Evolutionary conservation across 35 echinoderm and acorn worm genomes (phyloP), one percentile per base, ranked within the genome.

Genomic region (Eucidaris tribuloides): DNA sequence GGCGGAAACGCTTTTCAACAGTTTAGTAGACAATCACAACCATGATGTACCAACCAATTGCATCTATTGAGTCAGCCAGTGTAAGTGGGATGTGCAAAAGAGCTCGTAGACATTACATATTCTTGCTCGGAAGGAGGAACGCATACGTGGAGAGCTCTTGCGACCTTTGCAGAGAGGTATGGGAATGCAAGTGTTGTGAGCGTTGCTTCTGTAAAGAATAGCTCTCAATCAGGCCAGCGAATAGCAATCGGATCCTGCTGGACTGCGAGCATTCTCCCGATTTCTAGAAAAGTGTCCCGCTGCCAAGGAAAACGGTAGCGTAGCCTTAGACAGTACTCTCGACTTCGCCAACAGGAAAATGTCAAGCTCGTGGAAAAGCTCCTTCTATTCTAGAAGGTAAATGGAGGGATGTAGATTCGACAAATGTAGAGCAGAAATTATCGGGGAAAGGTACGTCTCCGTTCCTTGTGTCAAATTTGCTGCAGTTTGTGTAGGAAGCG

Each of bases 151-250:
- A 27, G 60, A n/a, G 81, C 81, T 1, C 65, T 40, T 44, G 42
- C 20, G 15, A 42, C 42, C 2, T 29, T 84, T 6, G 45, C 34
- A 6, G 62, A 70, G 14, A 71, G 81, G 33, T 84, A 84, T 38
- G 81, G 81, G 27, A 84, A 70, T 42, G 42, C 22, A 4, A 84
- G 35, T 71, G 81, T 84, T 18, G 45, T 84, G 2, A 78, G 74
- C 29, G 14, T 2, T 40, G 74, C 74, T 5, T 78, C 45, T 42
- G 27, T 42, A 2, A 50, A 15, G 6, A 78, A 78, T n/a, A 78
- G n/a, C 38, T 78, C 33, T 11, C 18, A 40, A 31, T 36, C 28
- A 68, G 81, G 81, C 58, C 58, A 70, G 45, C 30, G 7, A 70
- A 42, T 42, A 9, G 18, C 20, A 22, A 18, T 7, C 38, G 62